phyloP scores from a whole-genome alignment of 2,888 invertebrate genomes.

The Cyrtodaria siliqua region DNA sequence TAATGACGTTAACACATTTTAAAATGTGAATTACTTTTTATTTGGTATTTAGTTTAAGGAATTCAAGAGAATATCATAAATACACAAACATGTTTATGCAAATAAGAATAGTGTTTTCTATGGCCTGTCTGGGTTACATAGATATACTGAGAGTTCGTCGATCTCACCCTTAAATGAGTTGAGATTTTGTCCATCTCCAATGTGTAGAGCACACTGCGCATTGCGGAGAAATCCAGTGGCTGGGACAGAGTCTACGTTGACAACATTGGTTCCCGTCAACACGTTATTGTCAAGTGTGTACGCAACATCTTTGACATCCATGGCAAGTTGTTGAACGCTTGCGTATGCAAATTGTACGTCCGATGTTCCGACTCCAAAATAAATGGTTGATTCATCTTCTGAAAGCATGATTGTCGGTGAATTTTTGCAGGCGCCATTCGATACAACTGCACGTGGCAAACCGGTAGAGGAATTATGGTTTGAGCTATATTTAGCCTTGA shows the following conservation, averaged over 20 bases:
- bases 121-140: conserved; percentile 26
- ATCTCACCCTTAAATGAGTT: conserved; percentile 10
- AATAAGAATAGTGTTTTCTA: too few relatives aligned
- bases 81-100: too few relatives aligned
- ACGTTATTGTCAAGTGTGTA: conserved; percentile 32
- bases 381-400: conserved; percentile 51
- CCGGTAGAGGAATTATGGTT: conserved; percentile 1
- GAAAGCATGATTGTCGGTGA: conserved; percentile 71
- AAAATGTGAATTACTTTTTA: too few relatives aligned
- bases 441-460: conserved; percentile 67
- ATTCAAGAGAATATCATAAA: too few relatives aligned
- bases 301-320: conserved; percentile 14
- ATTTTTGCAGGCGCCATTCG: conserved; percentile 73
- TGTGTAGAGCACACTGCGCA: conserved; percentile 44
- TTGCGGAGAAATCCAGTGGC: conserved; percentile 20
- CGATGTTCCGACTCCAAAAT: conserved; percentile 63
- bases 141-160: conserved; percentile 16
- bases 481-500: conserved; percentile 70
- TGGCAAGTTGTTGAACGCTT: conserved; percentile 18
- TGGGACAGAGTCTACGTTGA: conserved; percentile 29
- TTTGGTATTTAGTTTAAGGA: too few relatives aligned
- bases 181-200: conserved; percentile 70
- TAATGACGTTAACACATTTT: too few relatives aligned
- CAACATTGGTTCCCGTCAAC: conserved; percentile 39
- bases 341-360: conserved; percentile 35